Base-by-base conservation (phyloP, 2,888 invertebrate genomes). In the Caenorhabditis uteleia region DNA sequence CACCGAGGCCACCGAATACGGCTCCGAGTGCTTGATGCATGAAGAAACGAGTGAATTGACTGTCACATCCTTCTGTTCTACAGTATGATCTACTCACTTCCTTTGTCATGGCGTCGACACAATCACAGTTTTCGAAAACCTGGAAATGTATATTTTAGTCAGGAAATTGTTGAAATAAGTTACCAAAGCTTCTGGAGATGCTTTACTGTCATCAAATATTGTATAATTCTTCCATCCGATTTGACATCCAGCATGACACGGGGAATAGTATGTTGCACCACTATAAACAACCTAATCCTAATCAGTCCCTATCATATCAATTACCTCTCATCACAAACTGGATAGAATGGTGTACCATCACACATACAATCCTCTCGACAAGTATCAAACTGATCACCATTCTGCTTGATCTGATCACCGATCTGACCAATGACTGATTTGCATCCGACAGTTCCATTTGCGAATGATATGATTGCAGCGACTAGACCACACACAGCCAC, bases 331-430 rank as follows among this genome's bases (percentile, higher is more conserved):
- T 77, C 77, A 69, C 85, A 85, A 3, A 85, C 79, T 1, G 85
- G 84, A 67, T 83, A 84, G 43, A 83, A 72, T 2, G 80, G 81
- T 27, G 75, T 68, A 0, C 75, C 71, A 1, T 80, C 78, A 57
- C 84, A 85, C 25, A 70, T 64, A 69, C 85, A 85, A 34, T 76
- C 78, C 6, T 45, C 39, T 55, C 83, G 78, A 66, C 84, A 85
- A 7, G 69, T 54, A n/a, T 64, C 55, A 50, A 79, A 76, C 23
- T 53, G 31, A 2, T 45, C 47, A 8, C 62, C 62, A 20, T 60
- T 50, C 23, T 34, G 18, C 27, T 59, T 66, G 21, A 56, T 72
- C 42, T 74, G 66, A 26, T 77, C 67, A 25, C 78, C 82, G 20
- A 83, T 71, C 36, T 69, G 66, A 18, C 78, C 76, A 36, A 77